Evolutionary conservation across 53 echinoderm and acorn worm genomes (phyloP), one percentile per base, ranked within the genome.

Genomic region (Holothuria scabra): DNA sequence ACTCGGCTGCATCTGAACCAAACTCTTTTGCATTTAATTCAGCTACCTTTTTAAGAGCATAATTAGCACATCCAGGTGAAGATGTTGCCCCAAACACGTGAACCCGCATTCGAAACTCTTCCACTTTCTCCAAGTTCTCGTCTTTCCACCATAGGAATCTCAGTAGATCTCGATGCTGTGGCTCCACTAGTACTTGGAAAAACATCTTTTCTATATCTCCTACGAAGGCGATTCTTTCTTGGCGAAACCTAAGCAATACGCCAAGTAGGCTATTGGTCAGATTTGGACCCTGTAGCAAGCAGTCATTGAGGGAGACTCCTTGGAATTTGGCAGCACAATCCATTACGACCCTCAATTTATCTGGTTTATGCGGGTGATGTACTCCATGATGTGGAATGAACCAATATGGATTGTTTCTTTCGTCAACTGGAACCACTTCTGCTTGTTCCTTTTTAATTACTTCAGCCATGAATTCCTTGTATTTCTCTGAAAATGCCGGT

Each of bases 1-100:
- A 33, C 22, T 38, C 31, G 13, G 60, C 74, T 21, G 90, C 90
- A 48, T 82, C 65, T 21, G 86, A 67, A 7, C 88, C 81, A 59
- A 65, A 90, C 56, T 83, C 69, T 4, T 33, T 32, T 28, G 79
- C 87, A 2, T 80, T 65, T 21, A 90, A 72, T 29, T 84, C 82
- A 28, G 93, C 93, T 29, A 84, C 87, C 44, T 52, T 76, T 67
- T 90, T 90, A 23, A 90, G 85, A 16, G 83, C 86, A 25, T 82
- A 88, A 76, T 93, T 90, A 0, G 93, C 86, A 60, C 88, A 90
- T 48, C 88, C 88, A 30, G 93, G 93, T 33, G 90, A 93, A 12
- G 83, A 85, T 0, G 65, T 67, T 90, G n/a, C n/a, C n/a, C n/a
- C n/a, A n/a, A n/a, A n/a, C n/a, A n/a, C 48, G 12, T 48, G 48